Base-by-base conservation (phyloP, 2,113 vertebrate species). In the Xiphias gladius region DNA sequence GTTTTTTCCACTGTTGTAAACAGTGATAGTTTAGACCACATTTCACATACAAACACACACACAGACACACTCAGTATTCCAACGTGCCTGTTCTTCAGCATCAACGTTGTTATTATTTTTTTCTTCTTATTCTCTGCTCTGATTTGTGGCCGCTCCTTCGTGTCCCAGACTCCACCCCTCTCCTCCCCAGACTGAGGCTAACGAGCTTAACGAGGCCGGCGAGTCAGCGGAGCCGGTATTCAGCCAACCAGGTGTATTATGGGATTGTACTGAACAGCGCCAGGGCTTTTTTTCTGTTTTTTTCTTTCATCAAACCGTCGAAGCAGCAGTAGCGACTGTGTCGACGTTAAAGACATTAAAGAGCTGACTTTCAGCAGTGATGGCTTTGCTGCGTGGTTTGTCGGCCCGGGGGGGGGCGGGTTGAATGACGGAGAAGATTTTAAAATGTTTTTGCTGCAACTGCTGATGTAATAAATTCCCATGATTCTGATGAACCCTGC, bases 1-100 rank as follows among this genome's bases (percentile, higher is more conserved):
- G 69, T 83, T 88, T 85, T 92, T 94, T 86, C 90, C 90, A 89
- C 94, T 92, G 94, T 93, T 92, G 90, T 94, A 76, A 94, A 94
- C 93, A 94, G 94, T 94, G 94, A 94, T 86, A 76, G 88, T 76
- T 88, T 92, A 85, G 85, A 74, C 83, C 41, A 80, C 70, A 83
- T 26, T 24, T 24, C 50, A 35, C 32, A 35, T 6, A 73, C 66
- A 50, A 79, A 75, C 74, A 71, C 73, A 58, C 67, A 72, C 82
- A 75, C 35, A 69, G 80, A 77, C 32, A 71, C 77, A 76, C 70
- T 22, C 79, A 90, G 91, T 94, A 88, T 90, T 93, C 91, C 92
- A 89, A 90, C 87, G 93, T 94, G 93, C 93, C 93, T 94, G 93
- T 88, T 87, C 76, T 90, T 83, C 82, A 89, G 75, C 88, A 88